Base-by-base conservation (phyloP, 2,797 vertebrate species). In the Sebastes baramenuke region DNA sequence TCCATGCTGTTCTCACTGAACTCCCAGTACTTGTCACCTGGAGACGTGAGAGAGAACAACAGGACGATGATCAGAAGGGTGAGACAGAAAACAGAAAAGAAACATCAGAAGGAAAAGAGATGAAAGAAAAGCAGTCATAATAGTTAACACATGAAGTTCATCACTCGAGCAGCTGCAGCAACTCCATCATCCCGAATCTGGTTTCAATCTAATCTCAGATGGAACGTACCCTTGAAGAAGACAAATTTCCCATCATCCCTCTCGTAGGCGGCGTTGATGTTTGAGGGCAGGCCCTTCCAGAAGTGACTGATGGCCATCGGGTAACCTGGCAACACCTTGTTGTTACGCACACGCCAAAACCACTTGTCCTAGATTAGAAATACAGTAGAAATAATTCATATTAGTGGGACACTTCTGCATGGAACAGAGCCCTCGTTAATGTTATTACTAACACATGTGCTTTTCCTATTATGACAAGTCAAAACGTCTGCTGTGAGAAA, bases 261-360 rank as follows among this genome's bases (percentile, higher is more conserved):
- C 88, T 99, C 97, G 0, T 97, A 98, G 69, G 97, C 97, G 1
- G 97, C 95, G 54, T 97, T 97, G 89, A 99, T 96, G 66, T 96
- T 96, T 1, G 95, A 89, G 0, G 97, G 97, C 55, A 99, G 94
- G 18, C 97, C 97, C 64, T 91, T 96, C 97, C 97, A 99, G 92
- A 97, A 98, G 68, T 99, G 97, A 60, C 93, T 93, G 8, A 97
- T 97, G 75, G 96, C 90, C 95, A 98, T 96, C 1, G 98, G 97
- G 88, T 99, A 98, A 0, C 96, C 96, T 0, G 95, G 91, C 90
- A 97, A 87, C 77, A 98, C 97, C 72, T 96, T 96, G 89, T 97
- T 96, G 86, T 97, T 96, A 34, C 96, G 96, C 67, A 99, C 92
- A 10, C 98, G 94, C 98, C 98, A 99, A 83, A 98, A 97, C 97